A percentile compares a stretch with the other conserved stretches of the same genome.
These are phyloP conservation scores for Carettochelys insculpta DNA, from an alignment of 2,113 vertebrate genomes.

Conservation along the genomic window DNA sequence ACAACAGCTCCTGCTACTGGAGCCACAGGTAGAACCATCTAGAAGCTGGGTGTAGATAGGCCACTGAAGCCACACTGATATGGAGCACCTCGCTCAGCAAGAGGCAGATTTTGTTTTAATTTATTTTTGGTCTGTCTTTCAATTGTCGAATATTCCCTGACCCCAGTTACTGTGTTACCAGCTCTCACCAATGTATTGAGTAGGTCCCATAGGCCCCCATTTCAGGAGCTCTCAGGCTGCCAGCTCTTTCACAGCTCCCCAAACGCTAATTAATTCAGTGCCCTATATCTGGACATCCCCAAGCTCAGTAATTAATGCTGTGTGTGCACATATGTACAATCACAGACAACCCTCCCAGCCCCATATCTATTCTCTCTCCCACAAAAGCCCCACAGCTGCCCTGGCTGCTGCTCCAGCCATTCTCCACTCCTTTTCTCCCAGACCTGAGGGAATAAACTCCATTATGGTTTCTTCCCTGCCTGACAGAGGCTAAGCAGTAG, in stretches of 20 bases:
- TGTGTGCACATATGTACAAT: no score
- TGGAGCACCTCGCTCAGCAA: neutral
- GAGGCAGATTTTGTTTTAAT: neutral
- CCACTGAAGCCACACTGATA: neutral
- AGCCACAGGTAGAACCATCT: neutral
- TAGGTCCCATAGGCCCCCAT: neutral
- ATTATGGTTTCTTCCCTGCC: neutral
- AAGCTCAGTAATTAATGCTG: neutral
- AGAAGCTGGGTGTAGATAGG: neutral
- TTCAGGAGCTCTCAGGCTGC: neutral
- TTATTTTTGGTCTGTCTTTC: neutral
- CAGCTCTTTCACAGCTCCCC: neutral
- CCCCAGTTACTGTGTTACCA: neutral
- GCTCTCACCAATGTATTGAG: neutral
- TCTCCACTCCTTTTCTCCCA: neutral
- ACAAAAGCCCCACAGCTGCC: neutral
- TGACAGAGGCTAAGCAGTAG: neutral
- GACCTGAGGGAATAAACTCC: neutral
- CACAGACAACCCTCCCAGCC: neutral
- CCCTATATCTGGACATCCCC: neutral
- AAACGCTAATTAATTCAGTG: neutral
- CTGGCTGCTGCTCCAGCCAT: neutral
- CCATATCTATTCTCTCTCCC: neutral
- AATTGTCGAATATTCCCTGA: neutral
- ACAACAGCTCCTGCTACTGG: neutral